A percentile compares a stretch with the other conserved stretches of the same genome.
phyloP scores from a whole-genome alignment of 2,113 vertebrate genomes.

The Phalacrocorax aristotelis region DNA sequence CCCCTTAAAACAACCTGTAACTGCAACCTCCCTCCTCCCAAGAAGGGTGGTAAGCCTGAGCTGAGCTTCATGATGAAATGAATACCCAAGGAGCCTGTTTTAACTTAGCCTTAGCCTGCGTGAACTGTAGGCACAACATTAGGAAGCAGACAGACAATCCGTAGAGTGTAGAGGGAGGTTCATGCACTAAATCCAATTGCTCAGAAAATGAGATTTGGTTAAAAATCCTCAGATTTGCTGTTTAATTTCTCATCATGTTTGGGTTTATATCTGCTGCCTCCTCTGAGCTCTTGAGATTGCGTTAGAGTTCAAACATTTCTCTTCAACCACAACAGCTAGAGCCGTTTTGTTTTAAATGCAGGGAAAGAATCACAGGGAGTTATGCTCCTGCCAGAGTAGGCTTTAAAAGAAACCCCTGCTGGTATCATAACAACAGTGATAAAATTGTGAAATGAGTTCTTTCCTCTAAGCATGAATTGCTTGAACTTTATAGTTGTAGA shows the following conservation, averaged over 20 bases:
- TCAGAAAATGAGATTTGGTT: slow-evolving; percentile 35
- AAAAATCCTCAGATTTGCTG: slow-evolving; percentile 39
- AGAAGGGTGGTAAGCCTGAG: not conserved
- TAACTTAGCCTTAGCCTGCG: not conserved
- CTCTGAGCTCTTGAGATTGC: not conserved
- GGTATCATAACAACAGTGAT: slow-evolving; percentile 48
- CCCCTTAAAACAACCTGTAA: not conserved
- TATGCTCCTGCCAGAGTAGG: slow-evolving; percentile 17
- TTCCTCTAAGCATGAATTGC: slow-evolving; percentile 25
- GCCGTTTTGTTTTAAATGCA: slow-evolving; percentile 42
- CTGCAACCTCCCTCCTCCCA: not conserved
- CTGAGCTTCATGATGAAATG: not conserved
- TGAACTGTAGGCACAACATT: not conserved
- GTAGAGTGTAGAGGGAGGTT: not conserved
- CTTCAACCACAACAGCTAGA: not conserved
- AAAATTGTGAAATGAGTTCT: slow-evolving; percentile 42
- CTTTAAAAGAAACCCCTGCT: slow-evolving; percentile 47
- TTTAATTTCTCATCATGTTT: slow-evolving; percentile 51
- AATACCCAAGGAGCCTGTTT: not conserved
- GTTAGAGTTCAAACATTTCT: slow-evolving; percentile 18
- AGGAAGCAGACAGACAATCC: not conserved
- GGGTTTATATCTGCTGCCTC: slow-evolving; percentile 2
- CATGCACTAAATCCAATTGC: not conserved
- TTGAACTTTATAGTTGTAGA: not conserved
- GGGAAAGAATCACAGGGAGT: not conserved